Evolutionary conservation across 2,888 invertebrate genomes (phyloP).

Genomic region (Acanthoscelides obtectus): DNA sequence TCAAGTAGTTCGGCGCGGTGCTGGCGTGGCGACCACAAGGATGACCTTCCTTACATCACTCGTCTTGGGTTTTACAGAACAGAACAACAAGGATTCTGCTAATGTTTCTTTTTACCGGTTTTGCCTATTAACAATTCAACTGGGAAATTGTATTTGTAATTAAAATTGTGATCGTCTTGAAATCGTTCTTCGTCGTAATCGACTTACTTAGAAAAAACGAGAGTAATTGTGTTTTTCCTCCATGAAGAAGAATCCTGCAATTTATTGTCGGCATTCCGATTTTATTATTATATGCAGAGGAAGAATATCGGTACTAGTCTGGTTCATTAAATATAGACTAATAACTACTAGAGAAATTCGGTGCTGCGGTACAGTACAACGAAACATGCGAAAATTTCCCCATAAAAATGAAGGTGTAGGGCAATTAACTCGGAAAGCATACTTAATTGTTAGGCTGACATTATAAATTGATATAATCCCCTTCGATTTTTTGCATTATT

Average conservation of each 20-base stretch:
- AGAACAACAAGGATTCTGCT: not conserved
- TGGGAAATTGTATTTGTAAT: not conserved
- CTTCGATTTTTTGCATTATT: too few relatives aligned
- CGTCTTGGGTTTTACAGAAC: not conserved
- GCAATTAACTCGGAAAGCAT: too few relatives aligned
- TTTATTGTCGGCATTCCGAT: not conserved
- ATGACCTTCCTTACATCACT: not conserved
- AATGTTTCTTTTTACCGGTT: not conserved
- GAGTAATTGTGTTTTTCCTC: not conserved
- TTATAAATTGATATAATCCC: too few relatives aligned
- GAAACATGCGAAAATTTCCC: too few relatives aligned
- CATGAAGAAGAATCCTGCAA: not conserved
- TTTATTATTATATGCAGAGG: not conserved
- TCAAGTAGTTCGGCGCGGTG: not conserved
- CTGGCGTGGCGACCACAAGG: not conserved
- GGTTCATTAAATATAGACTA: too few relatives aligned
- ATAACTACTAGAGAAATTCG: too few relatives aligned
- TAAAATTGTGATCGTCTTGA: not conserved
- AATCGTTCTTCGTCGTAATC: not conserved
- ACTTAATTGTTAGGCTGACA: too few relatives aligned
- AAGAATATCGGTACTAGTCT: not conserved
- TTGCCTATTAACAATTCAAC: not conserved
- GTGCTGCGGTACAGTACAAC: too few relatives aligned
- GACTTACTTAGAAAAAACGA: not conserved
- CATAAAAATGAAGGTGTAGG: too few relatives aligned